Conservation (phyloP, 2,113 vertebrate genomes). For the Eptatretus burgeri region DNA sequence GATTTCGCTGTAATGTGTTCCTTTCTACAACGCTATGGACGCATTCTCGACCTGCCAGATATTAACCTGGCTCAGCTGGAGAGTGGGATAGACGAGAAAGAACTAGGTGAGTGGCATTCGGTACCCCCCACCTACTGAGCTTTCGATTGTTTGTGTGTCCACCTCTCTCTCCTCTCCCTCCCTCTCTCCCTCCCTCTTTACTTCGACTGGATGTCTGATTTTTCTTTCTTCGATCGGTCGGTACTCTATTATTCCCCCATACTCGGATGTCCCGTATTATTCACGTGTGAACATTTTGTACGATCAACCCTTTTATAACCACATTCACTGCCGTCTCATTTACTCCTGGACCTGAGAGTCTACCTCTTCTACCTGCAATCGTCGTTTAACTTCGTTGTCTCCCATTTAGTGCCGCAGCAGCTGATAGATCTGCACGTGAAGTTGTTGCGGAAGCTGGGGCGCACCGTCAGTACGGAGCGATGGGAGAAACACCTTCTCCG, state of each 20-base stretch:
- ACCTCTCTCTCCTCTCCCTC: too few species aligned
- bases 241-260: too few species aligned
- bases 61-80: slow-evolving; percentile 69
- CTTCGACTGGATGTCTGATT: too few species aligned
- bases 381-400: background rate
- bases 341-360: slow-evolving; percentile 1
- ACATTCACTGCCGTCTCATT: background rate
- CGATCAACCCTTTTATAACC: too few species aligned
- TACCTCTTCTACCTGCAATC: background rate
- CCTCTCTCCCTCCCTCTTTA: too few species aligned
- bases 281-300: too few species aligned
- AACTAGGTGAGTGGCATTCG: slow-evolving; percentile 27
- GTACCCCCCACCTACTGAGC: background rate
- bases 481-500: slow-evolving; percentile 95
- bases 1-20: slow-evolving; percentile 83
- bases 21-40: slow-evolving; percentile 62
- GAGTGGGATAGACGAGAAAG: slow-evolving; percentile 42
- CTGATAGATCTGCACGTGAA: slow-evolving; percentile 87
- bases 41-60: slow-evolving; percentile 50
- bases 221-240: too few species aligned
- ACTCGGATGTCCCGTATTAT: too few species aligned
- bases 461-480: slow-evolving; percentile 61
- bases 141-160: too few species aligned
- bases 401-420: slow-evolving; percentile 49
- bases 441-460: slow-evolving; percentile 80